Conservation (phyloP, 2,888 invertebrate genomes). For the Catocala nupta region DNA sequence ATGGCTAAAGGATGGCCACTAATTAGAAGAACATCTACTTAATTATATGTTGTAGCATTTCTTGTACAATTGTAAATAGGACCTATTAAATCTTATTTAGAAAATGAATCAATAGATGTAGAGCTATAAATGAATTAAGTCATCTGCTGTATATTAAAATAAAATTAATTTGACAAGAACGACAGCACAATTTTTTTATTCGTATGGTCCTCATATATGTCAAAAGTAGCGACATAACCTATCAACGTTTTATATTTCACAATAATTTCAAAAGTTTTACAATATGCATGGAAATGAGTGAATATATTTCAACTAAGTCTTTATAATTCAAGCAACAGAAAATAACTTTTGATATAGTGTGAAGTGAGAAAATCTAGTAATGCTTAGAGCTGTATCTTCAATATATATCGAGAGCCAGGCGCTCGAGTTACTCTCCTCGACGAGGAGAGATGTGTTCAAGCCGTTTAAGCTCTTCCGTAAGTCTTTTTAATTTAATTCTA, state of each 20-base stretch:
- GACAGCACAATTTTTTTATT: neutral
- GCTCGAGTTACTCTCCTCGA: conserved; percentile 58
- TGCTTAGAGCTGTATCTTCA: conserved; percentile 72
- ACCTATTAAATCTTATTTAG: no score
- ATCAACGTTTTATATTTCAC: conserved; percentile 33
- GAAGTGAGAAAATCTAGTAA: conserved; percentile 46
- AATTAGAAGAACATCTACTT: no score
- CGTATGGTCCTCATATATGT: conserved; percentile 2
- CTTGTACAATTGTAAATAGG: no score
- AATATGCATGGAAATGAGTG: conserved; percentile 60
- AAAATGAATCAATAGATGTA: no score
- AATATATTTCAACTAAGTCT: conserved; percentile 35
- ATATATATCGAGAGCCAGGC: conserved; percentile 67
- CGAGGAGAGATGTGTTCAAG: conserved; percentile 67
- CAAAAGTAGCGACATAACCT: conserved; percentile 34
- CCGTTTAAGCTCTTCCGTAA: conserved; percentile 68
- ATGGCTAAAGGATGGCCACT: no score
- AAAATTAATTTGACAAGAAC: no score
- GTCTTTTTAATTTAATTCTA: conserved; percentile 33
- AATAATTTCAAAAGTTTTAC: conserved; percentile 42
- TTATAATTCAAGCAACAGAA: conserved; percentile 6
- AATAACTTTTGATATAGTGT: conserved; percentile 20
- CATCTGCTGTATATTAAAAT: no score
- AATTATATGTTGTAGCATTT: no score
- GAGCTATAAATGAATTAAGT: no score